Evolutionary conservation across 2,888 invertebrate genomes (phyloP).

Genomic region (Ctenicera cuprea): DNA sequence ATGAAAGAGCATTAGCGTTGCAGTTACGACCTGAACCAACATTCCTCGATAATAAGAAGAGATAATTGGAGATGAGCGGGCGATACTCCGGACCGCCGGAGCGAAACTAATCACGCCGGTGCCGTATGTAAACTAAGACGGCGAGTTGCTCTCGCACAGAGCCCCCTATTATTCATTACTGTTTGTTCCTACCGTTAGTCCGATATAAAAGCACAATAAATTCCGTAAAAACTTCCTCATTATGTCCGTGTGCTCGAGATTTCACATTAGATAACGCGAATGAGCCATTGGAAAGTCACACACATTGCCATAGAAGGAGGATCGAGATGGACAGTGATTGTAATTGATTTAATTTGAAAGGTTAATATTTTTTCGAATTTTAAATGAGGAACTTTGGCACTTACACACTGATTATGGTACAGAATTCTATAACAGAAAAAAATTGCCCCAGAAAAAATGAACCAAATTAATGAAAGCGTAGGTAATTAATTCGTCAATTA

Average conservation of each 20-base stretch:
- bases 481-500: too few relatives aligned
- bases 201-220: constrained; percentile 44
- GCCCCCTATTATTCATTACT: constrained; percentile 46
- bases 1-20: constrained; percentile 16
- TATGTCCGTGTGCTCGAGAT: constrained; percentile 44
- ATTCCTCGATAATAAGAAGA: constrained; percentile 52
- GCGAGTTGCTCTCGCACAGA: constrained; percentile 24
- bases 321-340: constrained; percentile 13
- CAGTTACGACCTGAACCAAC: constrained; percentile 39
- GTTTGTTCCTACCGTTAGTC: constrained; percentile 47
- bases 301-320: constrained; percentile 27
- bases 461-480: too few relatives aligned
- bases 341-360: constrained; percentile 20
- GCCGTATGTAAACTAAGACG: constrained; percentile 51
- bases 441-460: too few relatives aligned
- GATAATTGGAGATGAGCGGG: constrained; percentile 51
- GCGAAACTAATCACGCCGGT: constrained; percentile 52
- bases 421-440: too few relatives aligned
- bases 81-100: constrained; percentile 47
- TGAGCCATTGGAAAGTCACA: constrained; percentile 42
- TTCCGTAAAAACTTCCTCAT: constrained; percentile 46
- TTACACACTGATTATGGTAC: not conserved
- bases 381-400: not conserved
- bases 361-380: not conserved
- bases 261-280: constrained; percentile 38